Evolutionary conservation across 2,113 vertebrate species (phyloP), one percentile per base, ranked within the genome.

Genomic region (Eulemur rufifrons): DNA sequence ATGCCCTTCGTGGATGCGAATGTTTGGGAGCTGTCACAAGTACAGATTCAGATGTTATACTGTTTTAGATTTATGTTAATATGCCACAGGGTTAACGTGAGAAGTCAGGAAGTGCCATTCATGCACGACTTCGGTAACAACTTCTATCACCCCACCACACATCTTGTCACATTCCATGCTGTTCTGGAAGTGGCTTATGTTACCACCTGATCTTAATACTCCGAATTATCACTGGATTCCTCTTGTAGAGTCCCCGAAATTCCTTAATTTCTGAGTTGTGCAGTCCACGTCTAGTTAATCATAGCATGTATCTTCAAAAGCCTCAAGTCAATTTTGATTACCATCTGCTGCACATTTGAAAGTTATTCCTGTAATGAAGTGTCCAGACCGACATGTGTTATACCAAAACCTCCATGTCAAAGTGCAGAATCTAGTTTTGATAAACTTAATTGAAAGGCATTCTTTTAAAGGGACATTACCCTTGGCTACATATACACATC

Each of bases 11-110:
- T 6, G 17, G 42, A 39, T 87, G 91, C 20, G 83, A 94, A 71
- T 71, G 59, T 68, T 91, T 93, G 68, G 80, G 52, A 90, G 89
- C 74, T 97, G 95, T 97, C 97, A 95, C 39, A 66, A 91, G 89
- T 45, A 68, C 27, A 84, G 63, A 88, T 25, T 97, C 91, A 97
- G 83, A 96, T 97, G 68, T 91, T 89, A 84, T 39, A 83, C n/a
- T 94, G 86, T 87, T 95, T 97, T 91, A 77, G 83, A 96, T 85
- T 95, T 95, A 93, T 97, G 96, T 66, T 97, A 97, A 94, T 97
- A 77, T 78, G 95, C 95, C 74, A 94, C 86, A 94, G 95, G 93
- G 95, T 92, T 97, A 97, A 85, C 6, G 0, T 84, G 86, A 88
- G 47, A 94, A 97, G 95, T 95, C 93, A 96, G 39, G 52, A 96